phyloP scores from a whole-genome alignment of 2,888 invertebrate species.

The Cryptocephalus primarius region DNA sequence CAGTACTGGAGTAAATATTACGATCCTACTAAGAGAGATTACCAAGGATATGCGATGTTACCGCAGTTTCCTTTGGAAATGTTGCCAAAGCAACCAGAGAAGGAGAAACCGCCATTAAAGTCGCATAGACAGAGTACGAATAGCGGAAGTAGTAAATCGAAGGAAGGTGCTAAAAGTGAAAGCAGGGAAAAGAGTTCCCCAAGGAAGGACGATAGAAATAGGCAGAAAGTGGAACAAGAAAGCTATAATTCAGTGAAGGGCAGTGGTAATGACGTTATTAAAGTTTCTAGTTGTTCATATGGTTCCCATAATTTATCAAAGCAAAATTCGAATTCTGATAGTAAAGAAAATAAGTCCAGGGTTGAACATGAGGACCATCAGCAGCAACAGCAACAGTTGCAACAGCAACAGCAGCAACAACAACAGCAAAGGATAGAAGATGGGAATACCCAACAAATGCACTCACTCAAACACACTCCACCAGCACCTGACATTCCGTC shows the following conservation, averaged over 20 bases:
- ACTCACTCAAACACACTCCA: constrained; percentile 8
- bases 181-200: constrained; percentile 21
- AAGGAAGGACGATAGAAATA: constrained; percentile 22
- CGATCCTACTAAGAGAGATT: constrained; percentile 37
- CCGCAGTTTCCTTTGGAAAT: constrained; percentile 31
- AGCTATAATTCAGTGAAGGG: constrained; percentile 5
- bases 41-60: constrained; percentile 31
- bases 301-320: too few relatives aligned
- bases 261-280: not conserved
- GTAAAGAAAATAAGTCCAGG: constrained; percentile 3
- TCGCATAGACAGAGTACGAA: constrained; percentile 25
- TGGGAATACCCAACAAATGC: constrained; percentile 9
- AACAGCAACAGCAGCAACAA: constrained; percentile 3
- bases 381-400: constrained; percentile 7
- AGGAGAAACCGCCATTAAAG: constrained; percentile 19
- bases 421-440: constrained; percentile 13
- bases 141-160: constrained; percentile 9
- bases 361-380: constrained; percentile 8
- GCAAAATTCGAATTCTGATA: not conserved
- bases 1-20: constrained; percentile 52
- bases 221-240: constrained; percentile 13
- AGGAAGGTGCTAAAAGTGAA: constrained; percentile 11
- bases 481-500: constrained; percentile 54
- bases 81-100: constrained; percentile 23
- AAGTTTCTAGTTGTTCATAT: not conserved